phyloP scores from a whole-genome alignment of 2,888 invertebrate genomes.

The Hydrotaea cyrtoneurina region DNA sequence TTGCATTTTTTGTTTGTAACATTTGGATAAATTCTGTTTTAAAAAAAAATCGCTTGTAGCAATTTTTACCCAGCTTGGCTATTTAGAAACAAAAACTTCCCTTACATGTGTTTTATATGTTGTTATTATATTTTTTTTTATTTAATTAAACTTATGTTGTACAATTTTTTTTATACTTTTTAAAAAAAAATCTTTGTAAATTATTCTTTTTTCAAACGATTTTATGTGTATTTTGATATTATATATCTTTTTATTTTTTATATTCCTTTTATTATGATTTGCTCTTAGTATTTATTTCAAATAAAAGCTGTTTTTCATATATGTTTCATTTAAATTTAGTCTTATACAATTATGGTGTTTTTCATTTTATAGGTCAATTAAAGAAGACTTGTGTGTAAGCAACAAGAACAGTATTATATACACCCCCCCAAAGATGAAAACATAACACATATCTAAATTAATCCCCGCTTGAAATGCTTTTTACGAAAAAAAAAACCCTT shows the following conservation, averaged over 20 bases:
- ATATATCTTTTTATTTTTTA: not conserved
- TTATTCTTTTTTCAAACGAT: constrained; percentile 7
- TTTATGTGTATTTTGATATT: constrained; percentile 8
- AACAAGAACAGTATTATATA: constrained; percentile 22
- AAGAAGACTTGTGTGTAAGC: constrained; percentile 12
- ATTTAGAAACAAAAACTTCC: constrained; percentile 1
- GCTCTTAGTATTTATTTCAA: constrained; percentile 8
- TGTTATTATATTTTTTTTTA: constrained; percentile 23
- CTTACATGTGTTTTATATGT: constrained; percentile 10
- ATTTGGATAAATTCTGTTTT: too few relatives aligned
- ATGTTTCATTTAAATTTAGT: not conserved
- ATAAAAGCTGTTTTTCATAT: constrained; percentile 16
- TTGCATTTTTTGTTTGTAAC: too few relatives aligned
- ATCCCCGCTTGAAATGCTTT: constrained; percentile 3
- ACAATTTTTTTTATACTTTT: constrained; percentile 34
- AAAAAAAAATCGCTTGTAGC: too few relatives aligned
- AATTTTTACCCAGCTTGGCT: too few relatives aligned
- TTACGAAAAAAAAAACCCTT: not conserved
- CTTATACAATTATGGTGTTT: not conserved
- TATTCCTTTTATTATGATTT: constrained; percentile 11
- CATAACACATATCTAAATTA: constrained; percentile 9
- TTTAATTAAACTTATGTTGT: constrained; percentile 29
- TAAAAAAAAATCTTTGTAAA: not conserved
- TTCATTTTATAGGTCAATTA: constrained; percentile 17
- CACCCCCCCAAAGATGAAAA: not conserved